phyloP scores from a whole-genome alignment of 2,113 vertebrate species.

The Hippolais icterina region DNA sequence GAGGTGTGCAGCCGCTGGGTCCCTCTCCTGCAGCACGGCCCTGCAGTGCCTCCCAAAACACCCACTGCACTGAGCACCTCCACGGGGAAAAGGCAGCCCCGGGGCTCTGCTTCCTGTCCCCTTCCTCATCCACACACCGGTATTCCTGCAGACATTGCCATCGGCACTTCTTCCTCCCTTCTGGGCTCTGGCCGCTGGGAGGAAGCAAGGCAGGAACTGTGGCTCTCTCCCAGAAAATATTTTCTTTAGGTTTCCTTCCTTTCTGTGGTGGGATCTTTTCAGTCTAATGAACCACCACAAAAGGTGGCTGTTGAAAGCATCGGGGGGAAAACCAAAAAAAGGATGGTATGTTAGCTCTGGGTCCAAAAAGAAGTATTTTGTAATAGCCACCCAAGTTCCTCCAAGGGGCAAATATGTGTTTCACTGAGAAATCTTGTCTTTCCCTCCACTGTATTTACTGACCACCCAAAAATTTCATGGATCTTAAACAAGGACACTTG shows the following conservation, averaged over 20 bases:
- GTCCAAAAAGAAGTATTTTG: background rate
- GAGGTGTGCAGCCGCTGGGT: fast-evolving
- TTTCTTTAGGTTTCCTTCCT: background rate
- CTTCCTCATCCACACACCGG: background rate
- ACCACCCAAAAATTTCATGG: background rate
- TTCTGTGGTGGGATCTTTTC: background rate
- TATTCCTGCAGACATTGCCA: background rate
- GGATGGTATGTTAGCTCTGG: background rate
- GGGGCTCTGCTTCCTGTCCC: background rate
- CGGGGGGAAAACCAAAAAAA: background rate
- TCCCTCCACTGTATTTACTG: background rate
- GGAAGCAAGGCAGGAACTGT: background rate
- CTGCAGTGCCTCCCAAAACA: background rate
- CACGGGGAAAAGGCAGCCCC: fast-evolving
- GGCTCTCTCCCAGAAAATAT: background rate
- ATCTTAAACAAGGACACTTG: background rate
- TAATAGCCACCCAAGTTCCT: background rate
- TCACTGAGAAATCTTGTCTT: background rate
- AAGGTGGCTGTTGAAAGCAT: background rate
- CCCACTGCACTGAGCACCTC: background rate
- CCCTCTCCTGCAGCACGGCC: fast-evolving
- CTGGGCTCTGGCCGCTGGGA: fast-evolving
- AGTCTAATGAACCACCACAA: background rate
- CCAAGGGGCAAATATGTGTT: background rate
- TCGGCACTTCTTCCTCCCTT: background rate